Evolutionary conservation across 2,888 invertebrate genomes (phyloP), one percentile per base, ranked within the genome.

Genomic region (Drosophila recens): DNA sequence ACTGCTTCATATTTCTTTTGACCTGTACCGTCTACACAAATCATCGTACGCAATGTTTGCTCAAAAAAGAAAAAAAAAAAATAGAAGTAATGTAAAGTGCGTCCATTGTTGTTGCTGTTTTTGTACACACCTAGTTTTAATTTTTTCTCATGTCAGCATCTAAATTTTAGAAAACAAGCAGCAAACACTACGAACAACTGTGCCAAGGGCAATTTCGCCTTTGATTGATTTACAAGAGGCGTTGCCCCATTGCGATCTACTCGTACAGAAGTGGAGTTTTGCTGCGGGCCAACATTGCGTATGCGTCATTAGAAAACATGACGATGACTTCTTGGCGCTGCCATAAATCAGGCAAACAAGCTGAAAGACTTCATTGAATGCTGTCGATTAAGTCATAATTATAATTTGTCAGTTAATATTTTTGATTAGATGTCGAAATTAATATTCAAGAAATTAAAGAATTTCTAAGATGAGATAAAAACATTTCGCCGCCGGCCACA

Each of bases 131-230:
- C 58, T 58, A n/a, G 11, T 63, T 51, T 13, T n/a, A 8, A 46
- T 43, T 38, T 56, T 54, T 46, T 43, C 17, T 45, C 58, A 59
- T 46, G 46, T 67, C 62, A 52, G 42, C 71, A 42, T 54, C 58
- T 51, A 49, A 65, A 58, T 59, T 68, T 54, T 66, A 49, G 67
- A 63, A 67, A 64, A 66, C 59, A 73, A 66, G 46, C 59, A 15
- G 46, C 56, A 30, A 52, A 30, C 33, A 79, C 38, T 51, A 15
- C 30, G 4, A 54, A 15, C 48, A 81, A 73, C 72, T 75, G 63
- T 82, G 85, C 84, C 89, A 86, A 89, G 85, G 87, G 87, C 87
- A 86, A 86, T 86, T 86, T 89, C 89, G 85, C 87, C 69, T 72
- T 61, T 85, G 87, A 87, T 85, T 87, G 85, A 87, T 89, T 80